Base-by-base conservation (phyloP, 1,140 invertebrate genomes). In the Mylabris phalerata region DNA sequence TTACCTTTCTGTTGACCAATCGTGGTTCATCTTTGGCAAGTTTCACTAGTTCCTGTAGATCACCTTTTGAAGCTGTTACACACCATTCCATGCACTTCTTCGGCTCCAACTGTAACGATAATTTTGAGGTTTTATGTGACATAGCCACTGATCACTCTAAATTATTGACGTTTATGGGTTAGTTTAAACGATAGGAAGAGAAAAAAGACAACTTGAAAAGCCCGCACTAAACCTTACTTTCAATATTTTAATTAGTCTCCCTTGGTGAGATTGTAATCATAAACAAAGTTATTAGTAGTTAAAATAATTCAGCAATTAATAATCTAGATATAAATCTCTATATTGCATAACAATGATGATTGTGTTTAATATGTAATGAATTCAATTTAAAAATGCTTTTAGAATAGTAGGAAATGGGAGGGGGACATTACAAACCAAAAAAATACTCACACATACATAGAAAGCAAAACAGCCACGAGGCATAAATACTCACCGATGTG, bases 41-140 rank as follows among this genome's bases (percentile, higher is more conserved):
- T 74, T 92, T 91, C 24, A 87, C 84, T 48, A 94, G 72, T 42
- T 84, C 81, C 61, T 91, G 88, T 72, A 93, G 93, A 70, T 93
- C 89, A 43, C 86, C 85, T 68, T 86, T 82, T 26, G 90, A 85
- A 38, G 90, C 86, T 64, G 83, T 83, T 13, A 93, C 80, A 64
- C 93, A 83, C 91, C 92, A 94, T 75, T 91, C 88, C 65, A 88
- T 84, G 56, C 87, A 84, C 64, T 77, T 77, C 63, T 90, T 88
- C 42, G 78, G 78, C 65, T 84, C 79, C 62, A 81, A 65, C 61
- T 80, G 75, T 32, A 72, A 75, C 46, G 69, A 57, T 59, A 63
- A 50, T 44, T 51, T 25, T 39, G 40, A 40, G 41, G 10, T 50
- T 56, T 56, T 48, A 57, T 57, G 42, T 43, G 47, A 57, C 45